Conservation (phyloP, 92 coral and sea anemone genomes). For the Pocillopora grandis region DNA sequence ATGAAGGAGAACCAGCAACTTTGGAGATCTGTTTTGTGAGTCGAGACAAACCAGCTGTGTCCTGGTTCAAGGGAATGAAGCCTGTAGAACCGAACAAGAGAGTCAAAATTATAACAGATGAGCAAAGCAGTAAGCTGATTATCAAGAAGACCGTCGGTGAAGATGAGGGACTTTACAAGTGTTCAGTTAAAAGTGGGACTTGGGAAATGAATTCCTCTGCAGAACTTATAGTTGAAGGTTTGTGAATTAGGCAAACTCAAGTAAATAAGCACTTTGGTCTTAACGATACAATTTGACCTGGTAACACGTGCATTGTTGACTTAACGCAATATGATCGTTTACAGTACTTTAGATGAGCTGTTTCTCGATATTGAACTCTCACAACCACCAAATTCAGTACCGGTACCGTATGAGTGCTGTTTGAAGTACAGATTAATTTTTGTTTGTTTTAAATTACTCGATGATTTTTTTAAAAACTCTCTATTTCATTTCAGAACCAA, state of each 20-base stretch:
- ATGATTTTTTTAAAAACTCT: neutral
- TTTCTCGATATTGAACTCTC: neutral
- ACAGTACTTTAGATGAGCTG: neutral
- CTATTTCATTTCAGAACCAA: slow-evolving; percentile 11
- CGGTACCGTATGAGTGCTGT: neutral
- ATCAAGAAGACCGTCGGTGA: slow-evolving; percentile 60
- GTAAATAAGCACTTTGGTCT: neutral
- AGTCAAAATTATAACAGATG: slow-evolving; percentile 42
- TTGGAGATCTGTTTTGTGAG: slow-evolving; percentile 80
- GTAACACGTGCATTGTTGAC: neutral
- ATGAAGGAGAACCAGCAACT: slow-evolving; percentile 78
- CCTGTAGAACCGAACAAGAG: slow-evolving; percentile 51
- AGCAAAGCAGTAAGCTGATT: slow-evolving; percentile 48
- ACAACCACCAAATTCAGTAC: neutral
- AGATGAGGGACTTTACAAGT: slow-evolving; percentile 78
- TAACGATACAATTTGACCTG: neutral
- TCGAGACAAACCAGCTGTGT: slow-evolving; percentile 65
- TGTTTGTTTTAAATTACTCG: too few species aligned
- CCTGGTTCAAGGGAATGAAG: slow-evolving; percentile 69
- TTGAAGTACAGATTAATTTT: too few species aligned
- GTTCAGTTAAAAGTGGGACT: slow-evolving; percentile 59
- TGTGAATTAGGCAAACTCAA: neutral
- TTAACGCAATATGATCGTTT: neutral
- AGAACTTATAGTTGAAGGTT: slow-evolving; percentile 64
- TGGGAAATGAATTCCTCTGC: slow-evolving; percentile 53